phyloP scores from a whole-genome alignment of 2,888 invertebrate genomes.

The Schrankia costaestrigalis region DNA sequence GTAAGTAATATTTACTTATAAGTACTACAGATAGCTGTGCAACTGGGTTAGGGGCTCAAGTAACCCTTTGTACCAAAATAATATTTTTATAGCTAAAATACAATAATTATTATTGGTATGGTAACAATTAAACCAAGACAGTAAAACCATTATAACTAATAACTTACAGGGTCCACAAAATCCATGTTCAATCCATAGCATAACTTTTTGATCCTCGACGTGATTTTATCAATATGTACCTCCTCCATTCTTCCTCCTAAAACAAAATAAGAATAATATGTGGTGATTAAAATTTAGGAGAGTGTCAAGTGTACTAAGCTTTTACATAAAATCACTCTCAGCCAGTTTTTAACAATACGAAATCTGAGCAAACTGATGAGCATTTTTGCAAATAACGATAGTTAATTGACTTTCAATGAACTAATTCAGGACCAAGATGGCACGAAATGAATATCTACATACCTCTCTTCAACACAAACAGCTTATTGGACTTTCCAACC shows the following conservation, averaged over 20 bases:
- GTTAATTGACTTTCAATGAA: background rate
- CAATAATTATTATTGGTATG: background rate
- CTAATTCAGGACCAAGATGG: background rate
- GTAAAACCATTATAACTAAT: background rate
- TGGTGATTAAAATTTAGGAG: background rate
- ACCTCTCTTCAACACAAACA: conserved; percentile 74
- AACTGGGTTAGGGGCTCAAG: background rate
- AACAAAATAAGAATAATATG: conserved; percentile 15
- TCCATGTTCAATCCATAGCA: conserved; percentile 98
- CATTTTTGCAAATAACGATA: background rate
- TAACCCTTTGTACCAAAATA: background rate
- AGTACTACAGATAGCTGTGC: too few species aligned
- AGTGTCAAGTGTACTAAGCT: background rate
- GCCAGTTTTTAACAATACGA: background rate
- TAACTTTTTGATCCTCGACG: conserved; percentile 95
- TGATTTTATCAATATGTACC: conserved; percentile 98
- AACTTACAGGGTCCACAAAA: conserved; percentile 95
- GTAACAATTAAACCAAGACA: background rate
- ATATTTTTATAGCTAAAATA: background rate
- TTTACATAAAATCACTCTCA: background rate
- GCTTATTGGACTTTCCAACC: conserved; percentile 63
- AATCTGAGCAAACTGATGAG: background rate
- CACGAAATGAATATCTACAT: conserved; percentile 17
- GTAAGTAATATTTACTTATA: background rate
- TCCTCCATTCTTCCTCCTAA: conserved; percentile 94